Evolutionary conservation across 2,797 vertebrate genomes (phyloP), one percentile per base, ranked within the genome.

Genomic region (Poeciliopsis gracilis): DNA sequence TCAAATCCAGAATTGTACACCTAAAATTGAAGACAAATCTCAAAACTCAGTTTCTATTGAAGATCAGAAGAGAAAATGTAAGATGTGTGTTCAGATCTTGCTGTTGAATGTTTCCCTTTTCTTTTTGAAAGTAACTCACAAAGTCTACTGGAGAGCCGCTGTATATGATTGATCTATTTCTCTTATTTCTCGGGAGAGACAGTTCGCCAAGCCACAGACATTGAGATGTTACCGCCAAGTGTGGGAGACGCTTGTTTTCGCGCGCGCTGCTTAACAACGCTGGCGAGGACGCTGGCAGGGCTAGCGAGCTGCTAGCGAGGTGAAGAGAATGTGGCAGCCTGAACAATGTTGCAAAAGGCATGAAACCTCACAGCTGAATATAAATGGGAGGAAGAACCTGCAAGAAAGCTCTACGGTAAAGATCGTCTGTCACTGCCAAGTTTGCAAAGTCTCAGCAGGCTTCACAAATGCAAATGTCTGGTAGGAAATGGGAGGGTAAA

Each of bases 401-500:
- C 61, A 11, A 84, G 81, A 86, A 74, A 69, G 79, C 82, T 73
- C 72, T 6, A 78, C 16, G 77, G 75, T 84, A 84, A 49, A 85
- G 82, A 90, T 91, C 86, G 83, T 87, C 89, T 83, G 84, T 91
- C 86, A 89, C 79, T 88, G 89, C 88, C 89, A 90, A 49, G 81
- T 88, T 88, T 90, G 84, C 79, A 84, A 49, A 73, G 85, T 85
- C 86, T 91, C 86, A 89, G 89, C 87, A 86, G 85, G 82, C 84
- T 89, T 82, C 71, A 33, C 75, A 36, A 76, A 67, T 59, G 76
- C 76, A 51, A 73, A 6, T 18, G 74, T 33, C 3, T 25, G 63
- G 53, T 30, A 9, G 73, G 51, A 61, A 75, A 69, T 28, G 71
- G 5, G 38, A 36, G 36, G 30, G 30, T 33, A 30, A 11, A 43